Evolutionary conservation across 2,113 vertebrate species (phyloP).

Genomic region (Engystomops pustulosus): DNA sequence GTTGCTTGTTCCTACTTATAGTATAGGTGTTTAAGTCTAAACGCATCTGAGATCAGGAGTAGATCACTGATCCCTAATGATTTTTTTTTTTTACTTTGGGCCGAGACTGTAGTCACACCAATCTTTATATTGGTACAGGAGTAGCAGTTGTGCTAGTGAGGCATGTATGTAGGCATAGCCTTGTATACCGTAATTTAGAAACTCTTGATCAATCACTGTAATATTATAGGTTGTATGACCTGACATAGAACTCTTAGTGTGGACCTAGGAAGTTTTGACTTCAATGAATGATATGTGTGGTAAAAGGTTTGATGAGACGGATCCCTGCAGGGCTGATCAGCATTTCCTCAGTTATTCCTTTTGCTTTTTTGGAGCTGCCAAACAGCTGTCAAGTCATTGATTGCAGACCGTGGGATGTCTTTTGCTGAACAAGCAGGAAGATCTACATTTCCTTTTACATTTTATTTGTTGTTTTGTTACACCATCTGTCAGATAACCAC

Average conservation of each 20-base stretch:
- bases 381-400: constrained; percentile 41
- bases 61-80: no score
- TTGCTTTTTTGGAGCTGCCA: neutral
- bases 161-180: no score
- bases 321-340: constrained; percentile 16
- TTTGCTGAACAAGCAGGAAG: neutral
- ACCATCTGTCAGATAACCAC: constrained; percentile 22
- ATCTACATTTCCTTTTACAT: constrained; percentile 27
- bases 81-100: no score
- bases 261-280: neutral
- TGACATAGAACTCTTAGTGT: neutral
- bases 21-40: no score
- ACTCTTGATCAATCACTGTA: neutral
- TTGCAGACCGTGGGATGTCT: constrained; percentile 19
- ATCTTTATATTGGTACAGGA: no score
- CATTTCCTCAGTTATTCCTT: neutral
- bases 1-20: no score
- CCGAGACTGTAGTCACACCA: no score
- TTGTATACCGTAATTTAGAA: no score
- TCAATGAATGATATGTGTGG: neutral
- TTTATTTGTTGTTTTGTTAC: constrained; percentile 20
- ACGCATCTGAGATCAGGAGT: no score
- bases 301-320: neutral
- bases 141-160: no score
- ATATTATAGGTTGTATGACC: neutral